Evolutionary conservation across 2,113 vertebrate species (phyloP).

Genomic region (Donacobius atricapilla): DNA sequence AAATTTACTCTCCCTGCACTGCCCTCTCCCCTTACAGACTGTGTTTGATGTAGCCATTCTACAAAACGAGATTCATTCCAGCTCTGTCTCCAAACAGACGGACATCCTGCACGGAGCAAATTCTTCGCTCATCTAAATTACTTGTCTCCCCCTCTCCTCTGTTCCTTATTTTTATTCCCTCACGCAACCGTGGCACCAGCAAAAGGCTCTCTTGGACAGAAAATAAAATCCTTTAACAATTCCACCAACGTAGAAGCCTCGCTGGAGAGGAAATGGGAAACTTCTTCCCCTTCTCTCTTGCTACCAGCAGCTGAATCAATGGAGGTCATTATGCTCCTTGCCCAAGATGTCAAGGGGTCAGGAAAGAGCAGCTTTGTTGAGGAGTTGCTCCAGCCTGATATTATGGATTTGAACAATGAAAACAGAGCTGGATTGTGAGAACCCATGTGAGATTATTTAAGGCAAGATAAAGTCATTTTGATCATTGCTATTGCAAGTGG

Average conservation of each 20-base stretch:
- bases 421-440: conserved; percentile 45
- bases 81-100: background rate
- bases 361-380: conserved; percentile 56
- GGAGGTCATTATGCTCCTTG: conserved; percentile 52
- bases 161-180: background rate
- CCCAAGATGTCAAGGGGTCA: conserved; percentile 59
- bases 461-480: conserved; percentile 60
- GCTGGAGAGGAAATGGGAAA: conserved; percentile 43
- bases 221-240: conserved; percentile 54
- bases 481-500: conserved; percentile 30
- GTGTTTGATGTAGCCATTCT: background rate
- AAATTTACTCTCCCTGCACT: background rate
- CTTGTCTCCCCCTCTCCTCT: background rate
- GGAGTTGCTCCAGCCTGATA: background rate
- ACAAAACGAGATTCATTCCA: background rate
- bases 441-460: conserved; percentile 68
- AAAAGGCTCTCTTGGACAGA: background rate
- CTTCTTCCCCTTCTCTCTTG: conserved; percentile 32
- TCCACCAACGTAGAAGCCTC: conserved; percentile 4
- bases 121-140: background rate
- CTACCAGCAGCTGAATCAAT: conserved; percentile 57
- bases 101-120: background rate
- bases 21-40: background rate
- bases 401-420: conserved; percentile 41
- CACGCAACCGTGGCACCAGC: background rate